phyloP scores from a whole-genome alignment of 2,113 vertebrate genomes.

The Calonectris borealis region DNA sequence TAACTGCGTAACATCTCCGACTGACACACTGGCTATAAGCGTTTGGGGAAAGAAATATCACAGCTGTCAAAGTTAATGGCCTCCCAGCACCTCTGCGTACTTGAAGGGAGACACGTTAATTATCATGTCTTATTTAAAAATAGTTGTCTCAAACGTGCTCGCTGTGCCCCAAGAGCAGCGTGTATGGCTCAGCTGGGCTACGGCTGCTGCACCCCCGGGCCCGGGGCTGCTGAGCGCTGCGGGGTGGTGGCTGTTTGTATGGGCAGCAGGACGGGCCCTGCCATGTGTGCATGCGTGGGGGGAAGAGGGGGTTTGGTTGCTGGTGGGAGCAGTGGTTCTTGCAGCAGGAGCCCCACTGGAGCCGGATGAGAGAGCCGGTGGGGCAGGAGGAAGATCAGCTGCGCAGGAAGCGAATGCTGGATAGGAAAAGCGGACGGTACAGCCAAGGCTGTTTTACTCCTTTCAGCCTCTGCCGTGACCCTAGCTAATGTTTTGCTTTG shows the following conservation, averaged over 20 bases:
- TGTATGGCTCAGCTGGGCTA: background rate
- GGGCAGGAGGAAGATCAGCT: background rate
- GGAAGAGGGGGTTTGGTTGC: background rate
- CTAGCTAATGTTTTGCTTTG: background rate
- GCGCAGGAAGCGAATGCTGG: background rate
- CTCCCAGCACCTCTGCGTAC: background rate
- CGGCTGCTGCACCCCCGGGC: rapidly evolving
- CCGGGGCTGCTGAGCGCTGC: rapidly evolving
- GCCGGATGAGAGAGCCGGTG: background rate
- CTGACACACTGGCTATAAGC: background rate
- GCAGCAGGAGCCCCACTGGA: background rate
- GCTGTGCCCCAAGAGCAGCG: background rate
- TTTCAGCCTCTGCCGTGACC: background rate
- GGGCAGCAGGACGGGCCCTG: background rate
- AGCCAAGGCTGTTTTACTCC: background rate
- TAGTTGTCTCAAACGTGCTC: background rate
- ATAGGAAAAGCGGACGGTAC: background rate
- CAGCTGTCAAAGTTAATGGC: background rate
- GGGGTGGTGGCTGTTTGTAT: background rate
- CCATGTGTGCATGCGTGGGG: rapidly evolving
- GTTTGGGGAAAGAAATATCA: background rate
- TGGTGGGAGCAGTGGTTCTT: background rate
- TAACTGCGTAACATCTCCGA: background rate
- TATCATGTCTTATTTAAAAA: background rate
- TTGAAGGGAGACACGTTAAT: background rate